Conservation (phyloP, 1,140 invertebrate species). For the Zophobas morio region DNA sequence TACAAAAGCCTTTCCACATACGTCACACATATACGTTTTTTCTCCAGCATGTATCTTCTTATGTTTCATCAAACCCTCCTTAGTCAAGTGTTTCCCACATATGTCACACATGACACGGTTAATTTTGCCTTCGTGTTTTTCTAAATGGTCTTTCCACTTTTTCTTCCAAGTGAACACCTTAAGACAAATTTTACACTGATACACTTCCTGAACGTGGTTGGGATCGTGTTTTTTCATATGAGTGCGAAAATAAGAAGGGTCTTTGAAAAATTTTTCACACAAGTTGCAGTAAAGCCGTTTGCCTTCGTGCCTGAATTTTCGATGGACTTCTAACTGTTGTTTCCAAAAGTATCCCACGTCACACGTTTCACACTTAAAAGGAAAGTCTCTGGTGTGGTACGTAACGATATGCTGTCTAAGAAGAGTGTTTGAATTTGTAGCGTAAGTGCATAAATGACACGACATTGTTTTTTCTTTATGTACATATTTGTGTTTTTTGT, state of each 20-base stretch:
- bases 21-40: conserved; percentile 44
- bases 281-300: background rate
- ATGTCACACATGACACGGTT: background rate
- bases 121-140: conserved; percentile 10
- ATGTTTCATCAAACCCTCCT: conserved; percentile 11
- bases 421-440: background rate
- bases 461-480: too few relatives aligned
- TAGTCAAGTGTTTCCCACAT: conserved; percentile 1
- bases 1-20: conserved; percentile 24
- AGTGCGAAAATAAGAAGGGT: background rate
- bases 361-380: conserved; percentile 3
- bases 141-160: conserved; percentile 72
- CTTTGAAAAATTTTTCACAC: conserved; percentile 48
- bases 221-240: background rate
- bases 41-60: conserved; percentile 30
- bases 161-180: conserved; percentile 4
- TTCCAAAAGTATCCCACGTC: background rate
- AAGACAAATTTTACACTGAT: conserved; percentile 1
- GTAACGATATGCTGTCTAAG: background rate
- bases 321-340: too few relatives aligned
- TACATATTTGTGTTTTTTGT: too few relatives aligned
- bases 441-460: background rate
- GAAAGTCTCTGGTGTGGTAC: background rate
- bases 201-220: background rate
- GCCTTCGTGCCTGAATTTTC: conserved; percentile 18